phyloP scores from a whole-genome alignment of 2,797 vertebrate genomes.

The Hybognathus amarus region DNA sequence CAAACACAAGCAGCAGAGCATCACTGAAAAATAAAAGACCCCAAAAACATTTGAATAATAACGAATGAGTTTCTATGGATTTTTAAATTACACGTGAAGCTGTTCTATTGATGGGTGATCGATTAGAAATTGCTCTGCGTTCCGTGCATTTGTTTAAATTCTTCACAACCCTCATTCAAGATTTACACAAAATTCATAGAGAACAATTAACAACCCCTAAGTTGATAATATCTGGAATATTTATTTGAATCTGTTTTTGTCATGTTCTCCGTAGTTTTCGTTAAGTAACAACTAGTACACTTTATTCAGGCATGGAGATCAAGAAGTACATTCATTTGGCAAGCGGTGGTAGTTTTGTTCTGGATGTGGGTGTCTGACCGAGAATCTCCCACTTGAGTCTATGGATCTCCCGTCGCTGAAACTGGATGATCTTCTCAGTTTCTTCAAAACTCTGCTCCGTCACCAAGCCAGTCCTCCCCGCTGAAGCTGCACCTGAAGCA shows the following conservation, averaged over 20 bases:
- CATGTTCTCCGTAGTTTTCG: neutral
- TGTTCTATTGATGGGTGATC: neutral
- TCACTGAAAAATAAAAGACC: too few species aligned
- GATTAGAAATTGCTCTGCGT: neutral
- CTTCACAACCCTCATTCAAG: neutral
- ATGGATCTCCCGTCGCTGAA: slow-evolving; percentile 82
- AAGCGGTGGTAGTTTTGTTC: slow-evolving; percentile 65
- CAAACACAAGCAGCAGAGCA: too few species aligned
- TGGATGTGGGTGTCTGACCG: slow-evolving; percentile 60
- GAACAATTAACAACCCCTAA: neutral
- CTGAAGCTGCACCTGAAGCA: slow-evolving; percentile 13
- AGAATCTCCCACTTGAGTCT: slow-evolving; percentile 76
- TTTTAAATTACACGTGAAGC: neutral
- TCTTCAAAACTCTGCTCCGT: slow-evolving; percentile 76
- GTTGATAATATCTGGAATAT: neutral
- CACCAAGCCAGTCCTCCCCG: slow-evolving; percentile 41
- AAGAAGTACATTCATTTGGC: slow-evolving; percentile 35
- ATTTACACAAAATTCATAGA: neutral
- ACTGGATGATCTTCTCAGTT: slow-evolving; percentile 79
- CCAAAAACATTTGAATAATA: too few species aligned
- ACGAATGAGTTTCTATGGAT: too few species aligned
- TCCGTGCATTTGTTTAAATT: neutral
- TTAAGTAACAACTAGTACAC: neutral
- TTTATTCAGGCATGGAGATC: neutral
- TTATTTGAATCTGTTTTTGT: neutral